Conservation (phyloP, 2,113 vertebrate genomes). For the Chroicocephalus ridibundus region DNA sequence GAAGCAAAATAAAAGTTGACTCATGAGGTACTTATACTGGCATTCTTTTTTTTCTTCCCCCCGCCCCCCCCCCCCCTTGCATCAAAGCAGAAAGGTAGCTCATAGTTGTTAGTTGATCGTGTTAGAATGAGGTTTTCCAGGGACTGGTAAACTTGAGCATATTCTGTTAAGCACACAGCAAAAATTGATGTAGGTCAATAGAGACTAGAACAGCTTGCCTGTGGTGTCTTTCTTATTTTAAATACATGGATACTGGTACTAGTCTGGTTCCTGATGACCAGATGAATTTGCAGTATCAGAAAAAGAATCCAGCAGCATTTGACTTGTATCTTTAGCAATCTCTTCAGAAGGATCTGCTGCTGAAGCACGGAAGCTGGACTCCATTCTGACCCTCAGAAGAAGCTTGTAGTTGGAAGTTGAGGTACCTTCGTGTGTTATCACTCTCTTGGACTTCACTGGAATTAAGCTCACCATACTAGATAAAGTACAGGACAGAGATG, state of each 20-base stretch:
- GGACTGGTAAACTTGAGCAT: neutral
- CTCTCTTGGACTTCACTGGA: neutral
- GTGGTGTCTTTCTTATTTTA: neutral
- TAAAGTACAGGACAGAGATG: neutral
- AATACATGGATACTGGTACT: neutral
- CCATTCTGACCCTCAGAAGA: neutral
- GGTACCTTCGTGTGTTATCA: neutral
- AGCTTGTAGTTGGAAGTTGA: neutral
- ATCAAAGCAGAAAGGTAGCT: neutral
- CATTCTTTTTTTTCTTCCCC: neutral
- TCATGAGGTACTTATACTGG: neutral
- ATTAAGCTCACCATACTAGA: neutral
- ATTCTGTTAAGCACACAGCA: neutral
- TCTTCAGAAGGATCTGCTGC: neutral
- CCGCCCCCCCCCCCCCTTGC: no score
- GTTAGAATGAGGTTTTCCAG: neutral
- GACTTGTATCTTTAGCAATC: neutral
- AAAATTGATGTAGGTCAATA: neutral
- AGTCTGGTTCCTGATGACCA: neutral
- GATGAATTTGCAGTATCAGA: neutral
- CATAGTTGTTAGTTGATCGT: accelerated
- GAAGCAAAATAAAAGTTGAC: neutral
- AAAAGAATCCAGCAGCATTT: neutral
- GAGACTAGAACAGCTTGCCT: neutral
- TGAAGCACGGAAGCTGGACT: neutral